Percentiles rank a stretch among this genome's conserved stretches.
Conservation (phyloP, 2,113 vertebrate species). For the Opisthocomus hoazin region DNA sequence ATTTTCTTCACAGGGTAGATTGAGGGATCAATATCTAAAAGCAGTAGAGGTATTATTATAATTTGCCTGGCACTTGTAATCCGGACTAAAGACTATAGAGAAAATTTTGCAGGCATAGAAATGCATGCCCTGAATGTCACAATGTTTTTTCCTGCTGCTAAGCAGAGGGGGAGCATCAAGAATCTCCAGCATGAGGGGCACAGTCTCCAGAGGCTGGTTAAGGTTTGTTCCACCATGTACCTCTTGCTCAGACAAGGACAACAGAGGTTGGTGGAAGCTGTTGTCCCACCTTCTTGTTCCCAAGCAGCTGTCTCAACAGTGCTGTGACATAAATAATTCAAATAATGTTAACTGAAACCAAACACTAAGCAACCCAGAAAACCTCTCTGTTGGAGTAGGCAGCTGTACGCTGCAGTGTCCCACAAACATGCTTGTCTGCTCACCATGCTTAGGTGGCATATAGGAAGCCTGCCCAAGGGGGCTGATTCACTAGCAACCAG, state of each 20-base stretch:
- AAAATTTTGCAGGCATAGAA: not conserved
- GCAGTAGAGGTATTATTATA: not conserved
- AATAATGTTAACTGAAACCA: not conserved
- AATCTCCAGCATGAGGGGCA: not conserved
- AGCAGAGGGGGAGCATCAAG: not conserved
- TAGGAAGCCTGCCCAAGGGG: not conserved
- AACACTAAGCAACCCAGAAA: not conserved
- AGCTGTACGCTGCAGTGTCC: not conserved
- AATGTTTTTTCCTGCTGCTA: not conserved
- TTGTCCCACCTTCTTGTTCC: not conserved
- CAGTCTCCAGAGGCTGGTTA: not conserved
- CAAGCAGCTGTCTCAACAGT: not conserved
- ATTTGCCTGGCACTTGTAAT: not conserved
- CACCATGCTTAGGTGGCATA: not conserved
- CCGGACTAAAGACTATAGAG: not conserved
- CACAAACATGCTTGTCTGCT: not conserved
- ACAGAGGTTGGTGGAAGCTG: not conserved
- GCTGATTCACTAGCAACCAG: not conserved
- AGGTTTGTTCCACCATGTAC: not conserved
- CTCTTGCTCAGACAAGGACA: not conserved
- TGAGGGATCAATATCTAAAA: constrained; percentile 33
- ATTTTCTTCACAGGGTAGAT: not conserved
- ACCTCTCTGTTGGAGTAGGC: not conserved
- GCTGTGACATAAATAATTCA: not conserved
- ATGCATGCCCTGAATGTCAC: not conserved